Percentiles rank a stretch among this genome's conserved stretches.
phyloP scores from a whole-genome alignment of 1,140 invertebrate genomes.

The Penaeus chinensis region DNA sequence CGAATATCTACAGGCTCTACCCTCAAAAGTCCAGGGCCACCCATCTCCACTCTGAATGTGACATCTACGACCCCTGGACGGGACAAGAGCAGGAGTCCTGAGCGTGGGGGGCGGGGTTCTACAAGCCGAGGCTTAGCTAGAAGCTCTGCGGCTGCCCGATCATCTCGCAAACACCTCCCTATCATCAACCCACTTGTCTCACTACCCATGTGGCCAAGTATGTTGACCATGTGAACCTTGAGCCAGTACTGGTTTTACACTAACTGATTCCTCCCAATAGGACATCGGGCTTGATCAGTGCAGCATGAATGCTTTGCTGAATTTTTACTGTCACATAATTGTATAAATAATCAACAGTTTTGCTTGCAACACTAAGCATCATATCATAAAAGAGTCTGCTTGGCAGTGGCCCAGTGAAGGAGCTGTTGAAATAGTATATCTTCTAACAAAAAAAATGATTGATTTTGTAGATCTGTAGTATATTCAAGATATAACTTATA shows the following conservation, averaged over 20 bases:
- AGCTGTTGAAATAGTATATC: too few relatives aligned
- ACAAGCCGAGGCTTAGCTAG: slow-evolving; percentile 48
- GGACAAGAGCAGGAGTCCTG: slow-evolving; percentile 64
- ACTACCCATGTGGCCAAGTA: slow-evolving; percentile 88
- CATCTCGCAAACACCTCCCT: slow-evolving; percentile 71
- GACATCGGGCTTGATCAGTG: slow-evolving; percentile 1
- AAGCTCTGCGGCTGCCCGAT: slow-evolving; percentile 63
- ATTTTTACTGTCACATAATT: too few relatives aligned
- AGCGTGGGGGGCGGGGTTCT: slow-evolving; percentile 54
- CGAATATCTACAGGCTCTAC: slow-evolving; percentile 66
- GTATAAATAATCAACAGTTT: too few relatives aligned
- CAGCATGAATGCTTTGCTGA: slow-evolving; percentile 5
- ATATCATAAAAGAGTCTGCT: too few relatives aligned
- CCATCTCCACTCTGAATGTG: slow-evolving; percentile 63
- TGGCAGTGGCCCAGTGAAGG: too few relatives aligned
- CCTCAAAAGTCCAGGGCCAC: slow-evolving; percentile 64
- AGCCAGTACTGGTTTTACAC: not conserved
- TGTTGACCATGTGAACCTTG: slow-evolving; percentile 66
- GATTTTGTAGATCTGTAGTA: too few relatives aligned
- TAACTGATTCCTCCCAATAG: slow-evolving; percentile 13
- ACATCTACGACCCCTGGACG: slow-evolving; percentile 42
- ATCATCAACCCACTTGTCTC: slow-evolving; percentile 91
- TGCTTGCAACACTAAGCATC: too few relatives aligned
- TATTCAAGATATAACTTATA: too few relatives aligned
- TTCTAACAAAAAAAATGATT: too few relatives aligned